Evolutionary conservation across 2,888 invertebrate species (phyloP).

Genomic region (Aromia moschata): DNA sequence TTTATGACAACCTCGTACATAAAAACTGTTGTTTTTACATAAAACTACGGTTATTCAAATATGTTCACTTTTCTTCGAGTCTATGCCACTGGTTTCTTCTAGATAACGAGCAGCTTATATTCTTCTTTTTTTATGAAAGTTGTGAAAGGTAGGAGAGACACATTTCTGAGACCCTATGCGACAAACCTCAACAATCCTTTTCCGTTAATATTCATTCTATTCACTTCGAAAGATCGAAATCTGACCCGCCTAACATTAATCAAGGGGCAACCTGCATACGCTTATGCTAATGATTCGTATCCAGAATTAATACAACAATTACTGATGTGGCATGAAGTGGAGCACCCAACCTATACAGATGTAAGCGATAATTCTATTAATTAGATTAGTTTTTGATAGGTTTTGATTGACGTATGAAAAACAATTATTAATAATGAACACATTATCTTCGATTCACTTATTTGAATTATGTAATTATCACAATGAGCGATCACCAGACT

Average conservation of each 20-base stretch:
- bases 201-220: neutral
- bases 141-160: no score
- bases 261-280: no score
- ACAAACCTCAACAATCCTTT: no score
- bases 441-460: conserved; percentile 4
- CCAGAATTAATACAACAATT: neutral
- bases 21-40: no score
- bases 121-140: no score
- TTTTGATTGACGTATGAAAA: conserved; percentile 13
- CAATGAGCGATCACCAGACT: neutral
- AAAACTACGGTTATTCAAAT: no score
- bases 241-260: no score
- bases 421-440: conserved; percentile 12
- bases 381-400: neutral
- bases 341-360: conserved; percentile 1
- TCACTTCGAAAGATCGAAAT: neutral
- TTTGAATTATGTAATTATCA: conserved; percentile 10
- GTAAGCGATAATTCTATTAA: neutral
- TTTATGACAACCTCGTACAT: no score
- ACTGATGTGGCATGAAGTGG: neutral
- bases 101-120: no score
- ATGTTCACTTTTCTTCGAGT: no score
- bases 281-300: neutral
- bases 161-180: no score
- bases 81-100: no score